Base-by-base conservation (phyloP, 2,113 vertebrate genomes). In the Lota lota region DNA sequence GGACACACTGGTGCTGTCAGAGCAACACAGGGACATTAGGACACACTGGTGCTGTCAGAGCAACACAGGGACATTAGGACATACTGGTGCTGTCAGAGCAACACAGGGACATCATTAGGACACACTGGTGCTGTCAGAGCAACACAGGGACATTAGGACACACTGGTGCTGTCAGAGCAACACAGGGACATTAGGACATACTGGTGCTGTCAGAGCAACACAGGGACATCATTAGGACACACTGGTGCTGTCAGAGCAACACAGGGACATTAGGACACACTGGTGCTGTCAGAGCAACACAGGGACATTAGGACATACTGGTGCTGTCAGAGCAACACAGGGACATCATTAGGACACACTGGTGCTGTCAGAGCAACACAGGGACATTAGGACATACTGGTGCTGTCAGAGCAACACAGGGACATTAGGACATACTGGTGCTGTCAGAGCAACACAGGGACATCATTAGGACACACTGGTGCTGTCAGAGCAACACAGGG, bases 151-250 rank as follows among this genome's bases (percentile, higher is more conserved):
- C 24, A 24, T 24, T 2, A 24, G 24, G 24, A 24, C 24, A 24
- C 2, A 24, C 67, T 89, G 91, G 36, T 87, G 87, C 93, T 93
- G 79, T 24, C 24, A 24, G 28, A 33, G 28, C 28, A 6, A 33
- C 28, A 33, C 28, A 33, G 24, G 4, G 24, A 24, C 24, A 24
- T 24, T 2, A 24, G 24, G 24, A 24, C 24, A 24, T 2, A 24
- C 67, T 89, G 91, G 36, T 87, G 87, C 93, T 93, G 79, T 24
- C 24, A 24, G 28, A 33, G 28, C 28, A 33, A 33, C 28, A 33
- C 28, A 33, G 28, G 28, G 28, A 33, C 28, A 33, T 6, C 28
- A 33, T 33, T 4, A 33, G 28, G 24, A 24, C 2, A 24, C 2
- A 24, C 24, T 24, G 24, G 24, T 24, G n/a, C n/a, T n/a, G 24